Evolutionary conservation across 35 echinoderm and acorn worm genomes (phyloP), one percentile per base, ranked within the genome.

Genomic region (Apostichopus japonicus): DNA sequence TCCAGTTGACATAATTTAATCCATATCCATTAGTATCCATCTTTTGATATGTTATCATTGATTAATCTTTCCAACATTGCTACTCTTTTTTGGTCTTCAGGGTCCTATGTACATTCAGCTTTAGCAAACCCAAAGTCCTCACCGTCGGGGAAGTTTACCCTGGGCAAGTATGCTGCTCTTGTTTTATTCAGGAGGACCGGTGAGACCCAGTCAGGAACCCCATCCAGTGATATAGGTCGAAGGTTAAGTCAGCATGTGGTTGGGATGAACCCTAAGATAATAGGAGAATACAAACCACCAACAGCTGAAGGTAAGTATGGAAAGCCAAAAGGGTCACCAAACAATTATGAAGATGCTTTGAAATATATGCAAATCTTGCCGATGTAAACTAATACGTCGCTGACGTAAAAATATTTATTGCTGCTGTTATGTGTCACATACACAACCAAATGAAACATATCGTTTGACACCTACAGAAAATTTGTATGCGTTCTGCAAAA

Each of bases 241-340:
- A 89, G 93, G 54, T 65, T 98, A 62, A 93, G 95, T 72, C 97
- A 99, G 61, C 97, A 99, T 73, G 93, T 99, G n/a, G 95, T 99
- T 10, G 97, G 97, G 16, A 99, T 99, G 97, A 99, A 94, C 90
- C 97, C 97, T 54, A 21, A 91, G n/a, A 92, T 24, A 21, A 92
- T 98, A 92, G 96, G 96, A 61, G 94, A 94, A 87, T 95, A 92
- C 78, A 84, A 71, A 11, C 94, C 91, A 78, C 94, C 94, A 78
- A 80, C 87, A 23, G 72, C 79, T 56, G 89, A 92, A 57, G 93
- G 93, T 94, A 79, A 91, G 16, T 44, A 44, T 44, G 2, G 33
- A 44, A 44, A 44, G 22, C 10, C 44, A 21, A 53, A 13, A 22
- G 56, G 13, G 84, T 87, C 55, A 53, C 63, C 86, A 22, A 19